A percentile compares a stretch with the other conserved stretches of the same genome.
phyloP scores from a whole-genome alignment of 2,797 vertebrate species.

The Chelon auratus region DNA sequence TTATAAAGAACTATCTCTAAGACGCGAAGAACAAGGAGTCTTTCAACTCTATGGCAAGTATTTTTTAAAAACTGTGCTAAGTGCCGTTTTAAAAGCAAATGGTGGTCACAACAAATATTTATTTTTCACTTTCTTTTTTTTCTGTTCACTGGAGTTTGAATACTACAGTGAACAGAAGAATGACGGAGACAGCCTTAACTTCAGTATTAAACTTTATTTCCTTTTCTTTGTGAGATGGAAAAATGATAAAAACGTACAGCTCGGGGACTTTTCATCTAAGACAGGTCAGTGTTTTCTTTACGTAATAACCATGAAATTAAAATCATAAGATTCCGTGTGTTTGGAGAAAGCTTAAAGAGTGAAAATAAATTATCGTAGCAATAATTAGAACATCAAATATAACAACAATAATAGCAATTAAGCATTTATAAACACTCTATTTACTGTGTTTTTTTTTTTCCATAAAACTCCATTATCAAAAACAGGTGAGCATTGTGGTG shows the following conservation, averaged over 20 bases:
- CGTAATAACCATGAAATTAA: conserved; percentile 85
- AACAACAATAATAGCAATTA: conserved; percentile 88
- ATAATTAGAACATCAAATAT: conserved; percentile 89
- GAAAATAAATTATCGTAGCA: conserved; percentile 91
- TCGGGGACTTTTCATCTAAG: conserved; percentile 85
- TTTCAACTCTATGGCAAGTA: background rate
- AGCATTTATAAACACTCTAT: conserved; percentile 88
- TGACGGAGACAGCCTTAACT: conserved; percentile 43
- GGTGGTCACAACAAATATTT: background rate
- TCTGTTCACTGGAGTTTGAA: background rate
- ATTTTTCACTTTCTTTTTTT: background rate
- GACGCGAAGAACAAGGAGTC: background rate
- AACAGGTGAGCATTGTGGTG: conserved; percentile 79
- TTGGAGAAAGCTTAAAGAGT: conserved; percentile 86
- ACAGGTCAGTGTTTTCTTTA: conserved; percentile 86
- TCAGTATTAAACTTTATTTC: conserved; percentile 88
- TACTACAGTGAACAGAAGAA: conserved; percentile 9
- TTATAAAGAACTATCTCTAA: background rate
- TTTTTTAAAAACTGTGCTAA: background rate
- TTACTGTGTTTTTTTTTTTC: conserved; percentile 79
- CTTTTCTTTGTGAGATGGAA: conserved; percentile 87
- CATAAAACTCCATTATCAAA: conserved; percentile 84
- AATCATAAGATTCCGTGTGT: conserved; percentile 85
- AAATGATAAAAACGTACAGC: conserved; percentile 88
- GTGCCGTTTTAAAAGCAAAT: background rate